Evolutionary conservation across 2,888 invertebrate genomes (phyloP).

Genomic region (Melitaea athalia): DNA sequence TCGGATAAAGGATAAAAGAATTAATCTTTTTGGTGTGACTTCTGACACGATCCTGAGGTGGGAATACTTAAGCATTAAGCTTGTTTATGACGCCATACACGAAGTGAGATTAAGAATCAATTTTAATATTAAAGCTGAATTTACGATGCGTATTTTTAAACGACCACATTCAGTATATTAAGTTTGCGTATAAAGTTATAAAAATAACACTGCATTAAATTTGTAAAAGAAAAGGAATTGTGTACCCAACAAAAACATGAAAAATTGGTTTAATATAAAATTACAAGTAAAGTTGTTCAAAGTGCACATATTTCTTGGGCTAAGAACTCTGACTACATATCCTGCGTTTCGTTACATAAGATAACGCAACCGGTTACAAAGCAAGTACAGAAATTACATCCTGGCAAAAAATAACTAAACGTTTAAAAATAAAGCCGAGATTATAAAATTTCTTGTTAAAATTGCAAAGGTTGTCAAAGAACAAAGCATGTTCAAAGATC

Average conservation of each 20-base stretch:
- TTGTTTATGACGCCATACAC: conserved; percentile 21
- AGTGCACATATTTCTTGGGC: conserved; percentile 16
- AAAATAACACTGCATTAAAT: background rate
- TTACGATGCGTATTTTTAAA: conserved; percentile 2
- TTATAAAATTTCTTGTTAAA: conserved; percentile 13
- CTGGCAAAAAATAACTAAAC: conserved; percentile 45
- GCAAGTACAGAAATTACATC: conserved; percentile 45
- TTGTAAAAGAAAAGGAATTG: background rate
- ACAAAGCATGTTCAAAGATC: conserved; percentile 9
- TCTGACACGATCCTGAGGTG: conserved; percentile 44
- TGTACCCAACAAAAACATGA: background rate
- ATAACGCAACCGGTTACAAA: conserved; percentile 39
- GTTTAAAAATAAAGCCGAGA: conserved; percentile 8
- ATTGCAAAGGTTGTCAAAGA: conserved; percentile 10
- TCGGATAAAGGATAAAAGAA: conserved; percentile 39
- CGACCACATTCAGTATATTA: background rate
- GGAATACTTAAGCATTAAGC: conserved; percentile 22
- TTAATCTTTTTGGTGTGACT: conserved; percentile 49
- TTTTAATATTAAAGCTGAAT: conserved; percentile 15
- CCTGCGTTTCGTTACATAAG: conserved; percentile 40
- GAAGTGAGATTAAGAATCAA: conserved; percentile 22
- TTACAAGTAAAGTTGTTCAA: conserved; percentile 6
- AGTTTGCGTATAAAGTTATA: background rate
- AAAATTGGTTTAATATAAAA: conserved; percentile 10
- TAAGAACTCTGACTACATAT: conserved; percentile 40